Percentiles rank a stretch among this genome's conserved stretches.
Evolutionary conservation across 2,113 vertebrate genomes (phyloP).

Genomic region (Ceratotherium simum): DNA sequence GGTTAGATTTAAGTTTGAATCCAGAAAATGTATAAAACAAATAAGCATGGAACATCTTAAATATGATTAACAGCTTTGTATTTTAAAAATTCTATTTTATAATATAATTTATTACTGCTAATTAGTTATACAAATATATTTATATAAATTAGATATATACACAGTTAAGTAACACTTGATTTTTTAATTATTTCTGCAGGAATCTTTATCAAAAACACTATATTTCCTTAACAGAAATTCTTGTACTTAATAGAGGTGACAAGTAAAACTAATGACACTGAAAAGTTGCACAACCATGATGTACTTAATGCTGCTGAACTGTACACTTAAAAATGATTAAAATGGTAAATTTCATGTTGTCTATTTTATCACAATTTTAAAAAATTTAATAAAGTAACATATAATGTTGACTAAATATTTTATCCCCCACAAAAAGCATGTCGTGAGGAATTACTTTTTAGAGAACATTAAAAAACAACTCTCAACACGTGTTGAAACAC

Average conservation of each 20-base stretch:
- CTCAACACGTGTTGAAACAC: neutral
- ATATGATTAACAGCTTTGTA: neutral
- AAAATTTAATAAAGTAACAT: neutral
- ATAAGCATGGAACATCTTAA: neutral
- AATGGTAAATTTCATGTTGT: neutral
- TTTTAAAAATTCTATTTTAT: neutral
- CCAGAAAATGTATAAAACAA: neutral
- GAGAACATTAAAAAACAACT: neutral
- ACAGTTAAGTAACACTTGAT: neutral
- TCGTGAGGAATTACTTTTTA: neutral
- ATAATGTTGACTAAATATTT: neutral
- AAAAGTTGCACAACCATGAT: neutral
- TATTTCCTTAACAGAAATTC: neutral
- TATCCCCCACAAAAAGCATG: neutral
- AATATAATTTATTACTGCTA: neutral
- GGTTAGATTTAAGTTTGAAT: neutral
- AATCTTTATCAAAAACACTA: neutral
- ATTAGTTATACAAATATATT: neutral
- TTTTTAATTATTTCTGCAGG: neutral
- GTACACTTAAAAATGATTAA: neutral
- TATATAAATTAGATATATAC: neutral
- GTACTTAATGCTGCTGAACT: neutral
- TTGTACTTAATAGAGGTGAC: neutral
- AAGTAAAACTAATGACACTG: neutral
- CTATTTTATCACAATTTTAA: neutral